These are phyloP conservation scores for Protodeltote pygarga DNA, from an alignment of 2,888 invertebrate species.

Conservation along the genomic window DNA sequence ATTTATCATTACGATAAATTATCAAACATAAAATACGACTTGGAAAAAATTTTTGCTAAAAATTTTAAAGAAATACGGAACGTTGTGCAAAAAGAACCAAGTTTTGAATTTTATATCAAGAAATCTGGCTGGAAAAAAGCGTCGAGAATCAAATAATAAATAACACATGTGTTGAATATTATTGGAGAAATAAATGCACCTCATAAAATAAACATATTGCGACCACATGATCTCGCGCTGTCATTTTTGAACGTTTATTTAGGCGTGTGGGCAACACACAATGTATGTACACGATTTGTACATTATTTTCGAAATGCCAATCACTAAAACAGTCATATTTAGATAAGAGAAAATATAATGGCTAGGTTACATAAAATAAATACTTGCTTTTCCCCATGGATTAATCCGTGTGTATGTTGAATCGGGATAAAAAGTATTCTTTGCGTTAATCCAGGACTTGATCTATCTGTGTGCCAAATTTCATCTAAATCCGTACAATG, in stretches of 20 bases:
- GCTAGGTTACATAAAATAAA: too few species aligned
- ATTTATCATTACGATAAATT: too few species aligned
- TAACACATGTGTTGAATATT: conserved; percentile 24
- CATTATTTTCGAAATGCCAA: conserved; percentile 6
- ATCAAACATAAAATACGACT: too few species aligned
- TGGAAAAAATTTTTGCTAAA: too few species aligned
- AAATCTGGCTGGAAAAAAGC: not conserved
- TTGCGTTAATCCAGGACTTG: too few species aligned
- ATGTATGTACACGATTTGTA: conserved; percentile 2
- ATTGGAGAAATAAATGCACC: conserved; percentile 23
- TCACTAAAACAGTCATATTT: not conserved
- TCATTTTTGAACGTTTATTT: conserved; percentile 35
- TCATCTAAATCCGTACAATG: too few species aligned
- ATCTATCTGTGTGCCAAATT: too few species aligned
- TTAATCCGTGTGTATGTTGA: too few species aligned
- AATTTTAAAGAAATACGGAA: not conserved
- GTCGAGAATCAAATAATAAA: conserved; percentile 10
- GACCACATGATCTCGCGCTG: conserved; percentile 25
- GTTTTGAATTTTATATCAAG: not conserved
- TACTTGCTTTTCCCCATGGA: too few species aligned
- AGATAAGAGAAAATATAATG: not conserved
- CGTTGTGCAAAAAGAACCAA: not conserved
- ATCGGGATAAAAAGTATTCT: too few species aligned
- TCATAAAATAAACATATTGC: conserved; percentile 39
- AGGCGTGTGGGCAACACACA: conserved; percentile 20